phyloP scores from a whole-genome alignment of 2,888 invertebrate genomes.

The Sericinus montela region DNA sequence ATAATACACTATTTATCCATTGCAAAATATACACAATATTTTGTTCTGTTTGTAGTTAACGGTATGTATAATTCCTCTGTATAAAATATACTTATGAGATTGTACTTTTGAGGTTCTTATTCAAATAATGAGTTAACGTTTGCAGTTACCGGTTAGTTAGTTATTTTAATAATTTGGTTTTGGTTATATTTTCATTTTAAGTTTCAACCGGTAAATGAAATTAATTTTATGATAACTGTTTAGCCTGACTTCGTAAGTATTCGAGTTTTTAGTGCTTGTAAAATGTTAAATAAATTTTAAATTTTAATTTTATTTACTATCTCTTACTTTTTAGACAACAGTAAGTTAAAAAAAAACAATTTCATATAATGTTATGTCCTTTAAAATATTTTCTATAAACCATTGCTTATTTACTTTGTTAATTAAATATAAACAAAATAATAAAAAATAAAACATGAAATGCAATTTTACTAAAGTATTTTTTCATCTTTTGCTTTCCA shows the following conservation, averaged over 20 bases:
- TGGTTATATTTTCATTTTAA: not conserved
- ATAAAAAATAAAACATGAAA: no score
- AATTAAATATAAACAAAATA: no score
- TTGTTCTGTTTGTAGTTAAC: slow-evolving; percentile 2
- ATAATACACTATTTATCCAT: no score
- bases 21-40: not conserved
- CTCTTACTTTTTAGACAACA: slow-evolving; percentile 5
- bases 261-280: not conserved
- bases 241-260: slow-evolving; percentile 9
- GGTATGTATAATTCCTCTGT: not conserved
- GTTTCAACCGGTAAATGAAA: not conserved
- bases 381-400: no score
- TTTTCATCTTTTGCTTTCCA: no score
- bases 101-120: not conserved
- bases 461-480: no score
- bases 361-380: no score
- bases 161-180: not conserved
- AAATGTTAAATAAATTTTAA: not conserved
- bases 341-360: slow-evolving; percentile 1
- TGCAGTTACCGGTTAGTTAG: slow-evolving; percentile 13
- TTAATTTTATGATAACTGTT: not conserved
- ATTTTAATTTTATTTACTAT: not conserved
- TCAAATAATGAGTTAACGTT: not conserved
- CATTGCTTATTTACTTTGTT: no score
- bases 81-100: not conserved